phyloP scores from a whole-genome alignment of 2,888 invertebrate genomes.

The Cheilosia vernalis region DNA sequence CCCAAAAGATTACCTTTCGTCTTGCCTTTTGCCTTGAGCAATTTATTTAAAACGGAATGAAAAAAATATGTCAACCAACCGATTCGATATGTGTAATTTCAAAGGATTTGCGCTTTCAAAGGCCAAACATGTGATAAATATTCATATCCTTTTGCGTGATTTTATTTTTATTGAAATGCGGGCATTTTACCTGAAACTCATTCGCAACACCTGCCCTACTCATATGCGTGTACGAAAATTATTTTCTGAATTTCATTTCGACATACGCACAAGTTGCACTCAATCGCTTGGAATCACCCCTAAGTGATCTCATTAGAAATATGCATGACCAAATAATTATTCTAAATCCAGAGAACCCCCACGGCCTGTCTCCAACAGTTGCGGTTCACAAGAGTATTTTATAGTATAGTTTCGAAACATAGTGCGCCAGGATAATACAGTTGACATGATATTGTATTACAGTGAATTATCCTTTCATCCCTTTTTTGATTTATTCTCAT shows the following conservation, averaged over 20 bases:
- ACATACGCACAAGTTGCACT: conserved; percentile 14
- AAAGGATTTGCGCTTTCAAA: conserved; percentile 27
- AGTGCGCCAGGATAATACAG: conserved; percentile 46
- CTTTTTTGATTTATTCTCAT: conserved; percentile 71
- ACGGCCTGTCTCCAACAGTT: conserved; percentile 63
- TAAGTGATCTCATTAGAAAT: conserved; percentile 69
- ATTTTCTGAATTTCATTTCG: not conserved
- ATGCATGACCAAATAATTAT: conserved; percentile 66
- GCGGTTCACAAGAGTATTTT: conserved; percentile 21
- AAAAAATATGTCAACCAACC: conserved; percentile 3
- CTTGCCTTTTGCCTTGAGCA: too few species aligned
- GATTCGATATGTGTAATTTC: conserved; percentile 23
- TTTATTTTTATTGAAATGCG: conserved; percentile 11
- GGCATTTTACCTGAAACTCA: not conserved
- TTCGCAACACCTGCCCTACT: conserved; percentile 53
- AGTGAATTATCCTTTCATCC: conserved; percentile 73
- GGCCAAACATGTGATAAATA: conserved; percentile 20
- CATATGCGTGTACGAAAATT: not conserved
- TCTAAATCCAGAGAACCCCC: conserved; percentile 65
- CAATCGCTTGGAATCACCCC: conserved; percentile 62
- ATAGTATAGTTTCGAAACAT: conserved; percentile 16
- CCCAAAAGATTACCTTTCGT: too few species aligned
- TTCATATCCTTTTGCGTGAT: conserved; percentile 10
- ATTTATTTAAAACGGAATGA: too few species aligned
- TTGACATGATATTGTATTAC: conserved; percentile 75